Conservation (phyloP, 2,113 vertebrate genomes). For the sheep (Ovis aries) region DNA sequence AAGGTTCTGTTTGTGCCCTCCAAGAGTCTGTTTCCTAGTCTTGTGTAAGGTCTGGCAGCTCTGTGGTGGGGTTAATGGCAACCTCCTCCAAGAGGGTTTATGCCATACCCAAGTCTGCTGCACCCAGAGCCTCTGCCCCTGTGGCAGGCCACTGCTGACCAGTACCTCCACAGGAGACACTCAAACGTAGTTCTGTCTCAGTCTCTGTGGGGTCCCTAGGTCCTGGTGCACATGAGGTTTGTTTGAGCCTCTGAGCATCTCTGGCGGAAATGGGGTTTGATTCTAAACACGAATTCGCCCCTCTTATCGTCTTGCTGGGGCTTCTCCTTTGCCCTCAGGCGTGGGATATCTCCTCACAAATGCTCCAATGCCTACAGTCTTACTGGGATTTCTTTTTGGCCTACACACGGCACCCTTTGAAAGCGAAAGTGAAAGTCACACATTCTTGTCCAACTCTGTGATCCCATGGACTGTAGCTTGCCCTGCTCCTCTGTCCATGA, state of each 20-base stretch:
- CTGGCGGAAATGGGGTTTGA: not conserved
- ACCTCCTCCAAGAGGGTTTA: not conserved
- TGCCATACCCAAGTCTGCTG: not conserved
- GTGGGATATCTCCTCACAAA: not conserved
- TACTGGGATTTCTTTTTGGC: not conserved
- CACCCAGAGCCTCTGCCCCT: not conserved
- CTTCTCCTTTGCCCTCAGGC: not conserved
- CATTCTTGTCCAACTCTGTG: not conserved
- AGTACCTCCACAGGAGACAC: rapidly evolving
- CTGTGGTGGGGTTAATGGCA: not conserved
- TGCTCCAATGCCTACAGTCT: rapidly evolving
- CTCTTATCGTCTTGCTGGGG: not conserved
- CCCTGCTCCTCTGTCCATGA: not conserved
- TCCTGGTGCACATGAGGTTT: not conserved
- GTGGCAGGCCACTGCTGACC: not conserved
- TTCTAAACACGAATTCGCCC: rapidly evolving
- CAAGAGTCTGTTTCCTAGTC: not conserved
- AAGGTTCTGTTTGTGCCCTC: not conserved
- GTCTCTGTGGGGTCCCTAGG: not conserved
- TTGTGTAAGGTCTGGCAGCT: not conserved
- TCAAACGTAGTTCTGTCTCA: not conserved
- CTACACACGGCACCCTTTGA: not conserved
- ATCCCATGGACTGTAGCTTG: not conserved
- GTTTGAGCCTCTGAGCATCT: not conserved
- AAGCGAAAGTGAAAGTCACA: not conserved